These are phyloP conservation scores for Gila orcuttii DNA, from an alignment of 2,113 vertebrate species.

Conservation along the genomic window DNA sequence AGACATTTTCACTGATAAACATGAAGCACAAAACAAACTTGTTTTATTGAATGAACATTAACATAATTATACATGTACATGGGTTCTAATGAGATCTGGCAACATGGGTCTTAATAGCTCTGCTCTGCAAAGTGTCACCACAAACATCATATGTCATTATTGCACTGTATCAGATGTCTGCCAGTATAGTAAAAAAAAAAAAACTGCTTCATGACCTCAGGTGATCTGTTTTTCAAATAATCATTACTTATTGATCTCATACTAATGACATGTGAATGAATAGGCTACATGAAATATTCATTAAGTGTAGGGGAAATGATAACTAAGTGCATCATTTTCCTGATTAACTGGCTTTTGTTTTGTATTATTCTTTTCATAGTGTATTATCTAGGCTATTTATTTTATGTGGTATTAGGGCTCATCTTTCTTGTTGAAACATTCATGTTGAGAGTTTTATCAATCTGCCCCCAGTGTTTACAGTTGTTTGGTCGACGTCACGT, in stretches of 20 bases:
- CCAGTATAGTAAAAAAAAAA: background rate
- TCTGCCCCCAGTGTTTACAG: background rate
- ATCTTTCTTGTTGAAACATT: background rate
- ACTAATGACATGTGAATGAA: background rate
- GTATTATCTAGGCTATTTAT: background rate
- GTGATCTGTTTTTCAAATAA: background rate
- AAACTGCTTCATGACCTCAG: background rate
- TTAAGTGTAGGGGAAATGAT: background rate
- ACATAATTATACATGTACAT: background rate
- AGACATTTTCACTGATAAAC: no score
- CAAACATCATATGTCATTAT: background rate
- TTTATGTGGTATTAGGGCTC: background rate
- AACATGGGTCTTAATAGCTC: background rate
- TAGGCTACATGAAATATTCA: background rate
- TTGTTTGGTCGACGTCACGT: conserved; percentile 57
- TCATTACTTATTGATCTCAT: background rate
- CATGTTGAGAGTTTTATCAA: background rate
- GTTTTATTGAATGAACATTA: no score
- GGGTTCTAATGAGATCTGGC: background rate
- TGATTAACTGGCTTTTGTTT: background rate
- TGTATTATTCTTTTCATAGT: background rate
- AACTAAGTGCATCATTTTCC: background rate
- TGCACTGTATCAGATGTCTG: background rate
- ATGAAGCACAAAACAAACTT: no score
- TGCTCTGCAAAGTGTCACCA: background rate